These are phyloP conservation scores for Drosophila kikkawai DNA, from an alignment of 1,140 invertebrate genomes.

Conservation along the genomic window DNA sequence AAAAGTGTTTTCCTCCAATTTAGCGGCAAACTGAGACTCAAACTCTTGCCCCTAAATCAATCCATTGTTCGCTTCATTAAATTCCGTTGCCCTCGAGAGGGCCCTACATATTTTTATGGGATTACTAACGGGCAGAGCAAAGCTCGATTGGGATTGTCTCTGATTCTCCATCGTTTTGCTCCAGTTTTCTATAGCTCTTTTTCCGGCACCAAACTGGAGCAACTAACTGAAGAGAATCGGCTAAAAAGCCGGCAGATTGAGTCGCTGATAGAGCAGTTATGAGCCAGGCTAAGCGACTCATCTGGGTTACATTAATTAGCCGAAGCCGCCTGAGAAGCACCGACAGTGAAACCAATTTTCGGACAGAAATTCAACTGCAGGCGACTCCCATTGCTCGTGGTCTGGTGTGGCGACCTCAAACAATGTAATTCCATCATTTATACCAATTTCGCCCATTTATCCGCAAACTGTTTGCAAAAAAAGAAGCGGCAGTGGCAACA, in stretches of 20 bases:
- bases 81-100: conserved; percentile 22
- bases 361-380: conserved; percentile 22
- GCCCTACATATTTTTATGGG: conserved; percentile 17
- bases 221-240: conserved; percentile 39
- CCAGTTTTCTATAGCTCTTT: conserved; percentile 35
- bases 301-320: conserved; percentile 45
- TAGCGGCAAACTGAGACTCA: conserved; percentile 6
- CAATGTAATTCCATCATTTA: conserved; percentile 84
- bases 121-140: conserved; percentile 27
- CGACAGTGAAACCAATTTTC: conserved; percentile 30
- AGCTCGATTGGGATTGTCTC: conserved; percentile 16
- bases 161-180: conserved; percentile 17
- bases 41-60: conserved; percentile 18
- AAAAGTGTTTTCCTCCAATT: conserved; percentile 17
- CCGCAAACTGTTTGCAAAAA: conserved; percentile 80
- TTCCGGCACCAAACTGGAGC: conserved; percentile 26
- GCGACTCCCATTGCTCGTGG: conserved; percentile 15
- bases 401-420: conserved; percentile 65
- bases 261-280: conserved; percentile 41
- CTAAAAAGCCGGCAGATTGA: conserved; percentile 27
- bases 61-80: conserved; percentile 34
- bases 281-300: conserved; percentile 35
- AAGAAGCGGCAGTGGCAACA: conserved; percentile 44
- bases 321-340: conserved; percentile 7
- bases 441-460: conserved; percentile 82